Base-by-base conservation (phyloP, 2,888 invertebrate genomes). In the Apotomis capreana region DNA sequence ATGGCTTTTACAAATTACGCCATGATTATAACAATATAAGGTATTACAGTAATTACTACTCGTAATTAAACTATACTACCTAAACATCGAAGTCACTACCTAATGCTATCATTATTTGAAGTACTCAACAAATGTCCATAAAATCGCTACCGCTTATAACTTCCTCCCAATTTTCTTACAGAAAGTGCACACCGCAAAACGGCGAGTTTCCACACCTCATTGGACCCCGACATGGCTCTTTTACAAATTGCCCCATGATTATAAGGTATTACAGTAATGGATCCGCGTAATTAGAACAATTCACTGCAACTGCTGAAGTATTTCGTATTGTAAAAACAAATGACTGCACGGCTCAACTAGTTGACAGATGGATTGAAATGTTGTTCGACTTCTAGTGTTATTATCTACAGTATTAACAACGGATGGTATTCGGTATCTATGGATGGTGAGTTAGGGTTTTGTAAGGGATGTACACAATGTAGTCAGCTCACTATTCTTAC, bases 181-280 rank as follows among this genome's bases (percentile, higher is more conserved):
- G 86, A 86, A 87, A 88, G 86, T 80, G 83, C 78, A 77, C 81
- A 86, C 87, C 89, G 83, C 90, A 90, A 90, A 91, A 86, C 87
- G 88, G 84, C 84, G 83, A 83, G 87, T 90, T 90, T 90, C 92
- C 86, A 90, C 91, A 92, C 90, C 89, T 91, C 91, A 90, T 89
- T 89, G 91, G 84, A 82, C 86, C 80, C 84, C 85, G 86, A 83
- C 86, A 82, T 82, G 80, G 87, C 81, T 26, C 26, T 84, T 83
- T 87, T 89, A 91, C 89, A 91, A 92, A 91, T 90, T 75, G 84
- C 85, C 83, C 87, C 83, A 86, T 87, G 87, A 92, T 92, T 91
- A 91, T 87, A 88, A 83, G 85, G 80, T 87, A 92, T 92, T 90
- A 91, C 79, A 70, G 83, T 91, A 90, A 92, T 91, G 88, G 86